These are phyloP conservation scores for Helogale parvula DNA, from an alignment of 2,113 vertebrate species.

Conservation along the genomic window DNA sequence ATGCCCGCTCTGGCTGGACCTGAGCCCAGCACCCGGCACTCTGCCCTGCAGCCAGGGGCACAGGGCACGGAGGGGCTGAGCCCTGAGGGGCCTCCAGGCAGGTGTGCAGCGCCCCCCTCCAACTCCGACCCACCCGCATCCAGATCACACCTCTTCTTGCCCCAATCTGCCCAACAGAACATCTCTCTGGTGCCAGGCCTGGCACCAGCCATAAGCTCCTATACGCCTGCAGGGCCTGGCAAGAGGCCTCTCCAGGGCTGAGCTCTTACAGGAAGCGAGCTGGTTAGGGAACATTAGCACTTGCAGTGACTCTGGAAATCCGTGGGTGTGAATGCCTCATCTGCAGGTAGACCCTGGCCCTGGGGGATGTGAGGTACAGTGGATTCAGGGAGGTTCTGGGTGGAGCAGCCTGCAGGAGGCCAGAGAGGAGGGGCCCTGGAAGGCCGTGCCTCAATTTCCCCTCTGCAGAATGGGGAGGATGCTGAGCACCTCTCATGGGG, in stretches of 20 bases:
- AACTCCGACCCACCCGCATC: not conserved
- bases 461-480: too few species aligned
- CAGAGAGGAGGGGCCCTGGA: not conserved
- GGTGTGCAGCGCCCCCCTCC: accelerated
- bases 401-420: not conserved
- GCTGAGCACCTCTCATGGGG: not conserved
- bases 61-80: not conserved
- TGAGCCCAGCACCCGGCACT: too few species aligned
- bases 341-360: accelerated
- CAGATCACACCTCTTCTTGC: not conserved
- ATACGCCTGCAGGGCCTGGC: accelerated
- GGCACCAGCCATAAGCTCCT: not conserved
- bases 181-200: not conserved
- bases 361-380: accelerated
- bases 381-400: accelerated
- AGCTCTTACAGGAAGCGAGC: not conserved
- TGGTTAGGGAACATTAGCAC: not conserved
- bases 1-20: accelerated
- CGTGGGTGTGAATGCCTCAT: accelerated
- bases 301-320: accelerated
- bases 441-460: not conserved
- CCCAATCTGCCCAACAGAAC: not conserved
- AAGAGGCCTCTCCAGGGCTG: not conserved
- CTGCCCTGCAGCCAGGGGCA: not conserved
- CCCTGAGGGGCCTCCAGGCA: not conserved